phyloP scores from a whole-genome alignment of 2,113 vertebrate genomes.

The Pavo muticus region DNA sequence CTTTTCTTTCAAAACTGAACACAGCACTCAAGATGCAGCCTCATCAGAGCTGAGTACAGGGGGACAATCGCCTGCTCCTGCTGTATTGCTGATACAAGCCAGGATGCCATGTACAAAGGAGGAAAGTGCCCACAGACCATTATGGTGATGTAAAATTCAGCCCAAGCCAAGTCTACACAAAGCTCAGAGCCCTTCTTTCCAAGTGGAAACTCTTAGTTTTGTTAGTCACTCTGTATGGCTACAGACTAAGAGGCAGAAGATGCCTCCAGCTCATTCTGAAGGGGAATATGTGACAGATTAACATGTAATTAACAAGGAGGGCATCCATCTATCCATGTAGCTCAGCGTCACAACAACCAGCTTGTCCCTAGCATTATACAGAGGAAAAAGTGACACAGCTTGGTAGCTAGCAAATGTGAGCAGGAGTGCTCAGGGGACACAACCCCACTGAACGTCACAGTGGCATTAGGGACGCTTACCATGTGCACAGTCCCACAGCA shows the following conservation, averaged over 20 bases:
- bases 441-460: not conserved
- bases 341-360: not conserved
- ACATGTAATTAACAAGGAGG: not conserved
- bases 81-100: too few species aligned
- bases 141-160: not conserved
- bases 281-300: not conserved
- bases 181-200: not conserved
- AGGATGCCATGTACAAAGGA: not conserved
- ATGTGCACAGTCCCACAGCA: accelerated
- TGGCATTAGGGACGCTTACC: not conserved
- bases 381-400: not conserved
- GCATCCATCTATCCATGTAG: not conserved
- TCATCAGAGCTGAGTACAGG: too few species aligned
- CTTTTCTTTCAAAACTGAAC: too few species aligned
- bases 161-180: not conserved
- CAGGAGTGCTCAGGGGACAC: not conserved
- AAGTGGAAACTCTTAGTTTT: not conserved
- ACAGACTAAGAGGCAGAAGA: not conserved
- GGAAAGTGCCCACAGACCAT: not conserved
- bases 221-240: not conserved
- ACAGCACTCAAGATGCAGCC: too few species aligned
- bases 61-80: too few species aligned
- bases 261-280: not conserved
- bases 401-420: not conserved
- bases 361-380: not conserved